Evolutionary conservation across 1,140 invertebrate genomes (phyloP), one percentile per base, ranked within the genome.

Genomic region (Chironomus striatipennis): DNA sequence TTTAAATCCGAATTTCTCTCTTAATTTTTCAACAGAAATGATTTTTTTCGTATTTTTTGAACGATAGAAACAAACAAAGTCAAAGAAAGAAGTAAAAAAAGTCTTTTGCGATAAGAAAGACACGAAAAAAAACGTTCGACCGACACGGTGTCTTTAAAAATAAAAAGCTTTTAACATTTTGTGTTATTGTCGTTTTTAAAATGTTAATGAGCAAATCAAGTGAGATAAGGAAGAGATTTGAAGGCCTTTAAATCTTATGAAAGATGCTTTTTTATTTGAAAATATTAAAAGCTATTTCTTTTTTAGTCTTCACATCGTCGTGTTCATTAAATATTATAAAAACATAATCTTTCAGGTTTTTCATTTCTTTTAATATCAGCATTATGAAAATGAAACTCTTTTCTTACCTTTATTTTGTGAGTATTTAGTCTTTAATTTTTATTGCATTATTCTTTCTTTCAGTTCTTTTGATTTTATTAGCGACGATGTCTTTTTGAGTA

Each of bases 131-230:
- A 34, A 2, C 24, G 24, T 34, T 34, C 24, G 24, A 34, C 24
- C 24, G 24, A 34, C 24, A 34, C 24, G 24, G 24, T 34, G 24
- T 34, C 24, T 34, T 34, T 34, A 34, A 34, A 12, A 57, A n/a
- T 18, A 70, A 70, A 70, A 70, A 20, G 65, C 65, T 70, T 70
- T 70, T 70, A 70, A 70, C 65, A 70, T 70, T 57, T 70, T 70
- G 65, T 70, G 65, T 70, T 70, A 70, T 57, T 70, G 65, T 70
- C 65, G 65, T 70, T 70, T 57, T 70, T 70, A 70, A 70, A 70
- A 70, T 70, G 65, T 18, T 70, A 70, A 70, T 70, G 65, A 70
- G 18, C 65, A 70, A 70, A 70, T 70, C 65, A 70, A 70, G 47
- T 70, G 65, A 70, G 65, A 70, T 70, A 70, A 70, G 65, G 18